Base-by-base conservation (phyloP, 2,797 vertebrate genomes). In the Urophycis tenuis region DNA sequence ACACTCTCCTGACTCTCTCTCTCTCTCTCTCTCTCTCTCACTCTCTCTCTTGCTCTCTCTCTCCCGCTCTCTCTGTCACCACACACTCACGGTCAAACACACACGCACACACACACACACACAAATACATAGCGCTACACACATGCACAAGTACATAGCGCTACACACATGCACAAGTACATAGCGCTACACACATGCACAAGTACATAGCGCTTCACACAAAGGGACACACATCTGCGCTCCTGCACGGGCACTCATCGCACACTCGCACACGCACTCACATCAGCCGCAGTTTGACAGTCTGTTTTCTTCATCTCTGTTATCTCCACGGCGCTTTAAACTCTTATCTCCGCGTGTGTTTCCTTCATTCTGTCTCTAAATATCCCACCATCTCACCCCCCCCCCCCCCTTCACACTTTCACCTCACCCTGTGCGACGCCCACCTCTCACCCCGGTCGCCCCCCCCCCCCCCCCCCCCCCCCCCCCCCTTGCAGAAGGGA, bases 401-500 rank as follows among this genome's bases (percentile, higher is more conserved):
- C 10, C 33, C n/a, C 34, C n/a, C 32, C 22, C 70, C n/a, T n/a
- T n/a, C n/a, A n/a, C n/a, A 34, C 5, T 14, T 34, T 8, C 17
- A 8, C 10, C 70, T 71, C 32, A 71, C 33, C 9, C 33, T 71
- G 17, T 30, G 33, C 15, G 17, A 72, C n/a, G 75, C 29, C 49
- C n/a, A n/a, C 36, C 69, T 35, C 69, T 64, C 7, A 60, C 22
- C 22, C 53, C 22, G 2, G 9, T 22, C 12, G 10, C 53, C 22
- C 53, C 7, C 4, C 1, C 7, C 53, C 22, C 53, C 60, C 33
- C 17, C 45, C 73, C 9, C 41, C 34, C 60, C 31, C 72, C 0
- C 83, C 39, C 82, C 14, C 81, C 30, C 5, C 17, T 75, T 71
- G 34, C 92, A 96, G 95, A 93, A 93, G 86, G 95, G 95, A 0